These are phyloP conservation scores for Pollenia amentaria DNA, from an alignment of 2,888 invertebrate species.

Conservation along the genomic window DNA sequence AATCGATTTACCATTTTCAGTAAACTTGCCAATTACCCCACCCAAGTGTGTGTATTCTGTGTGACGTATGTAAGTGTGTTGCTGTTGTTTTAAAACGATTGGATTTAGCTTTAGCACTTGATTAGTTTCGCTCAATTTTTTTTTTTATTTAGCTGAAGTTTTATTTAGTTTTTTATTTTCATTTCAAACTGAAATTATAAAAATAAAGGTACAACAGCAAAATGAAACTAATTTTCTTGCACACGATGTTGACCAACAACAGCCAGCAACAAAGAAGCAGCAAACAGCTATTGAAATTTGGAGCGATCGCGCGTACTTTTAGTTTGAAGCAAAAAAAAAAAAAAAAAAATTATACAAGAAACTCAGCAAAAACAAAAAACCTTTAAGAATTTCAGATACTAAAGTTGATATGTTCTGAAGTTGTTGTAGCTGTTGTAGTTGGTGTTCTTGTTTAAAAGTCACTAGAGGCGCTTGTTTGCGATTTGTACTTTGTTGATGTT, in stretches of 20 bases:
- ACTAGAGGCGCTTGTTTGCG: conserved; percentile 77
- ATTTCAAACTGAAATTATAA: conserved; percentile 65
- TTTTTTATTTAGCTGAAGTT: conserved; percentile 29
- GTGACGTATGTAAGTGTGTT: conserved; percentile 74
- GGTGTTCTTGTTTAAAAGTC: conserved; percentile 76
- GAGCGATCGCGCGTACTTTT: conserved; percentile 77
- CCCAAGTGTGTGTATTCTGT: conserved; percentile 64
- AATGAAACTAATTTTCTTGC: conserved; percentile 84
- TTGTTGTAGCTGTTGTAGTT: conserved; percentile 73
- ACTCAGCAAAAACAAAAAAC: conserved; percentile 41
- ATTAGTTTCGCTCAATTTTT: conserved; percentile 80
- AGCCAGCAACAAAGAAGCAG: conserved; percentile 64
- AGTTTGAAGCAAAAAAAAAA: conserved; percentile 27
- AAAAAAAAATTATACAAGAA: conserved; percentile 20
- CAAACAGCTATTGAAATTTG: conserved; percentile 80
- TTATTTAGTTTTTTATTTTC: conserved; percentile 34
- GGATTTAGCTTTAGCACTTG: conserved; percentile 84
- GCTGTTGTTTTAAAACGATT: conserved; percentile 79
- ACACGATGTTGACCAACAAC: conserved; percentile 80
- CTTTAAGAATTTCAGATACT: conserved; percentile 73
- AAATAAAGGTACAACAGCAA: conserved; percentile 72
- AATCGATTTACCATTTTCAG: not conserved
- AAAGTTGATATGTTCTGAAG: conserved; percentile 74
- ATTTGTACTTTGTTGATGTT: conserved; percentile 76
- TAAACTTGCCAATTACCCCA: conserved; percentile 31